Conservation (phyloP, 2,113 vertebrate genomes). For the Thalassarche chlororhynchos region DNA sequence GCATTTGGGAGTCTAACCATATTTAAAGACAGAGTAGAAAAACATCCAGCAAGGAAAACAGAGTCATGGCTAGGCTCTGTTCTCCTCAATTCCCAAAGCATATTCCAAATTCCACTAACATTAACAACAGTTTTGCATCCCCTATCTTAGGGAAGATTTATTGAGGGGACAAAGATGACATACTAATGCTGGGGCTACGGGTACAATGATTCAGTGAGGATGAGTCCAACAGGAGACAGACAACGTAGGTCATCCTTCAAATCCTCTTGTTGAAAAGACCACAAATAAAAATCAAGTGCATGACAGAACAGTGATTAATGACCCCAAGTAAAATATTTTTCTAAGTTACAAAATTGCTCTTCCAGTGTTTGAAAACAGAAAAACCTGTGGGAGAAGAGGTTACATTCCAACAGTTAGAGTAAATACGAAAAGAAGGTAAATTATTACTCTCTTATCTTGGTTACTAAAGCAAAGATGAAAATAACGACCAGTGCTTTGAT, state of each 20-base stretch:
- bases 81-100: conserved; percentile 3
- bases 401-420: conserved; percentile 32
- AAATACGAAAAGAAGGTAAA: conserved; percentile 21
- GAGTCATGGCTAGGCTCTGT: not conserved
- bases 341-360: conserved; percentile 23
- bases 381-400: conserved; percentile 29
- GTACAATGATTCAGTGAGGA: not conserved
- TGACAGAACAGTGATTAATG: conserved; percentile 35
- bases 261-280: conserved; percentile 38
- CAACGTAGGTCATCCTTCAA: not conserved
- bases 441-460: conserved; percentile 40
- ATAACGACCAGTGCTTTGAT: conserved; percentile 1
- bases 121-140: not conserved
- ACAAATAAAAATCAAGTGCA: conserved; percentile 24
- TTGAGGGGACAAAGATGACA: not conserved
- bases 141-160: conserved; percentile 4
- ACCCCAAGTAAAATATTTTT: conserved; percentile 31
- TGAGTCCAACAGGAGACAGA: conserved; percentile 1
- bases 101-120: conserved; percentile 12
- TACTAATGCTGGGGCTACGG: not conserved
- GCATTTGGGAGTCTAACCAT: not conserved
- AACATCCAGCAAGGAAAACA: not conserved
- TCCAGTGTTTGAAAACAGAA: conserved; percentile 30
- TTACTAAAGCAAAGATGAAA: conserved; percentile 39
- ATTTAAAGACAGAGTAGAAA: conserved; percentile 19